A percentile compares a stretch with the other conserved stretches of the same genome.
Evolutionary conservation across 2,113 vertebrate species (phyloP).

Genomic region (Nyctereutes procyonoides): DNA sequence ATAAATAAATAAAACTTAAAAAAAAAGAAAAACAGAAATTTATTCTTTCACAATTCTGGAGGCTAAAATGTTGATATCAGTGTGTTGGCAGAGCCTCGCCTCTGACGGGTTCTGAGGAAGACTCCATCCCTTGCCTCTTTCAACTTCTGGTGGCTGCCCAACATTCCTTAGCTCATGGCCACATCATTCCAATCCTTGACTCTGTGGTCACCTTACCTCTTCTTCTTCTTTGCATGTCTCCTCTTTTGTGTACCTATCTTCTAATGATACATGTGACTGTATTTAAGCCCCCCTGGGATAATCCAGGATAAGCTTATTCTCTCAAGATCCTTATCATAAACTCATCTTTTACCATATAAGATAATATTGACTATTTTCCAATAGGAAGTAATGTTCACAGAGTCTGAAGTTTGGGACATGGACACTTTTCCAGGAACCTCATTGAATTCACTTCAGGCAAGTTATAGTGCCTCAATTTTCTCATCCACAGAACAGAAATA

Average conservation of each 20-base stretch:
- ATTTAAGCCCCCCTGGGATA: background rate
- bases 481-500: background rate
- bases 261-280: background rate
- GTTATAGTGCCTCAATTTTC: background rate
- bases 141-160: background rate
- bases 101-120: too few relatives aligned
- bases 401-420: background rate
- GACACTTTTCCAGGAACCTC: background rate
- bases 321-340: background rate
- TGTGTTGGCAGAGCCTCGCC: background rate
- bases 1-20: too few relatives aligned
- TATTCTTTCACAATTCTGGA: background rate
- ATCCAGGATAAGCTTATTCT: background rate
- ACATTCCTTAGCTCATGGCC: background rate
- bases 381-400: background rate
- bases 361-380: background rate
- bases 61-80: background rate
- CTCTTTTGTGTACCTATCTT: background rate
- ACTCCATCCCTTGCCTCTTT: background rate
- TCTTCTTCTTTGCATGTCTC: background rate
- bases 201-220: background rate
- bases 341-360: background rate
- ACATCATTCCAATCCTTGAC: background rate
- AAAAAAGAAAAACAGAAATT: background rate
- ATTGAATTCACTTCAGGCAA: background rate